A percentile compares a stretch with the other conserved stretches of the same genome.
Evolutionary conservation across 2,888 invertebrate genomes (phyloP).

Genomic region (Sinodicranocentrus sp.): DNA sequence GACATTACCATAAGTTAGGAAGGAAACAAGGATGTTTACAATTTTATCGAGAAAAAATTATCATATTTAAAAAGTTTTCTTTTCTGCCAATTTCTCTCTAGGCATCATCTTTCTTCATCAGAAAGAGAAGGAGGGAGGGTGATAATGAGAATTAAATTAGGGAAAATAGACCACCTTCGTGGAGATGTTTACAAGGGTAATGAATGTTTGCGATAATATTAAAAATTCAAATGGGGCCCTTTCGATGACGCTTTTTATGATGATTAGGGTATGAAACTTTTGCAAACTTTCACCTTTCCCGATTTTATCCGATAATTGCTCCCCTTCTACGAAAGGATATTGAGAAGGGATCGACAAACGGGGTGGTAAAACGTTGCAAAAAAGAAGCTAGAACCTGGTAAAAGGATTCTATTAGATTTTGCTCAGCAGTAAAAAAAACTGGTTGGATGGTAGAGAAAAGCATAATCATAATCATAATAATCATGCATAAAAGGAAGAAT

Average conservation of each 20-base stretch:
- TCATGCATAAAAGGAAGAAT: slow-evolving; percentile 1
- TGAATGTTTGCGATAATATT: background rate
- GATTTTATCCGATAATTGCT: background rate
- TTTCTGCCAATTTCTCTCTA: too few relatives aligned
- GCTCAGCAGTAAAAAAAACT: too few relatives aligned
- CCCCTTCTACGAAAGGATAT: background rate
- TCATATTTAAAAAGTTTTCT: too few relatives aligned
- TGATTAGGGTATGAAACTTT: background rate
- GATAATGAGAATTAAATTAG: background rate
- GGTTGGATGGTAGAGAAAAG: background rate
- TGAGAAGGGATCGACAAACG: background rate
- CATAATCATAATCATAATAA: slow-evolving; percentile 30
- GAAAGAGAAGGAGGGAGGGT: too few relatives aligned
- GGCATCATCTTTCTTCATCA: too few relatives aligned
- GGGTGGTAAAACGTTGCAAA: too few relatives aligned
- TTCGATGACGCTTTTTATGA: background rate
- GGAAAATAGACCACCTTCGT: background rate
- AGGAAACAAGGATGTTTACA: too few relatives aligned
- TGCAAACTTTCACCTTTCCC: background rate
- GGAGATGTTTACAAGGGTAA: background rate
- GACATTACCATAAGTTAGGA: too few relatives aligned
- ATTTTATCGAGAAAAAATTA: too few relatives aligned
- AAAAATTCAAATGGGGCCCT: background rate
- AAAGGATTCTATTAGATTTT: too few relatives aligned
- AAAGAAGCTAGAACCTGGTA: too few relatives aligned